Base-by-base conservation (phyloP, 2,888 invertebrate species). In the Eledona agricola region DNA sequence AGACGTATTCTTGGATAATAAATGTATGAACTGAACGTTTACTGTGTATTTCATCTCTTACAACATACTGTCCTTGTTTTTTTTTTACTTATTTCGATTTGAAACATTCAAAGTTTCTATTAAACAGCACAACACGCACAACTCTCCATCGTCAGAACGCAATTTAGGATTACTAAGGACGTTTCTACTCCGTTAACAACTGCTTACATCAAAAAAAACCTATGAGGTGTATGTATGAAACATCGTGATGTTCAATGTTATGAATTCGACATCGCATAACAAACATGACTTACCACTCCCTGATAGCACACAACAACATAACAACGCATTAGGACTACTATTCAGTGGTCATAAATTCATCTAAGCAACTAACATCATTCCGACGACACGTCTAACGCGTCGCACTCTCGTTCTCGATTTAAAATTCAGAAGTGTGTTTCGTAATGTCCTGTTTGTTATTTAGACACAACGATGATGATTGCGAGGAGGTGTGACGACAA, bases 261-360 rank as follows among this genome's bases (percentile, higher is more conserved):
- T 51, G 32, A 51, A 47, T 9, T 34, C 46, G 29, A 34, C 25
- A 52, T 22, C 43, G 55, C 52, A 65, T 60, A 65, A 64, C 59
- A 67, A 67, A 68, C 61, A 63, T 60, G 69, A 72, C 72, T 72
- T 70, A 72, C 72, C 72, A 72, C 71, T 69, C 72, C 72, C 72
- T 72, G 72, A 58, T 59, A 62, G 70, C 71, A 66, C 54, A 55
- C 47, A 63, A 65, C 55, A 62, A 62, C 53, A 59, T 46, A 57
- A 53, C 34, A 50, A 35, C 20, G 9, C 20, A 37, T 51, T 45
- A 51, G 35, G 43, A 42, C 35, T 22, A 15, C 16, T 43, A 25
- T 17, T 20, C 6, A 32, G n/a, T n/a, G n/a, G n/a, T n/a, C n/a
- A 22, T 13, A 37, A 10, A 11, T 6, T 10, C 9, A 28, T 10